These are phyloP conservation scores for Alcedo atthis DNA, from an alignment of 2,797 vertebrate species.

Conservation along the genomic window DNA sequence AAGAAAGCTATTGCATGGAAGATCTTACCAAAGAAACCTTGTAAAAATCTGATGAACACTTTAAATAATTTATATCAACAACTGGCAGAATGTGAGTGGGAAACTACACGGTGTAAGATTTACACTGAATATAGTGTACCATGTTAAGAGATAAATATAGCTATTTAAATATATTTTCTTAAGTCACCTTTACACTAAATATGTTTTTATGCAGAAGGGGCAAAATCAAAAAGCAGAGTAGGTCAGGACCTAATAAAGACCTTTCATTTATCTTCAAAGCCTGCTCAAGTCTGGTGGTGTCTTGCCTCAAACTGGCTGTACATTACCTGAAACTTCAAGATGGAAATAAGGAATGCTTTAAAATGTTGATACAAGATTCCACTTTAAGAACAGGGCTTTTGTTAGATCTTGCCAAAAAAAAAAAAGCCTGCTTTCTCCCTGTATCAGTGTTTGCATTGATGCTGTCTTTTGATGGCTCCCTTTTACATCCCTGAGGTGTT, in stretches of 20 bases:
- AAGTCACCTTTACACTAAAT: not conserved
- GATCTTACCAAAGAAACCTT: constrained; percentile 95
- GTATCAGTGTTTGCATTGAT: not conserved
- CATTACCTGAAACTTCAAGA: not conserved
- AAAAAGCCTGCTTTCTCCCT: not conserved
- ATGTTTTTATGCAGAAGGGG: not conserved
- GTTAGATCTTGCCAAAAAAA: not conserved
- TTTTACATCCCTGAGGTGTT: not conserved
- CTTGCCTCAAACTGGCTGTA: not conserved
- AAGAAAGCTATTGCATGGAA: constrained; percentile 95
- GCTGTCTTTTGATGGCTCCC: not conserved
- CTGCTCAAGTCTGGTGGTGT: not conserved
- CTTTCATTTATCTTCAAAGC: not conserved
- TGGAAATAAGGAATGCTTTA: not conserved
- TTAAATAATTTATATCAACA: constrained; percentile 93
- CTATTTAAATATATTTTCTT: not conserved
- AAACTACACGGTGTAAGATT: not conserved
- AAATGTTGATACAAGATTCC: not conserved
- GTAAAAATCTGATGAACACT: constrained; percentile 94
- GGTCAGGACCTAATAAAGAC: not conserved
- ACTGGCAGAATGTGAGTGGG: constrained; percentile 90
- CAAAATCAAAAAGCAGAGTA: not conserved
- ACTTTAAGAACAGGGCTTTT: not conserved
- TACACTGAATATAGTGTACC: not conserved
- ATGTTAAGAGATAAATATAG: not conserved